Evolutionary conservation across 1,140 invertebrate species (phyloP).

Genomic region (Muscidifurax raptorellus): DNA sequence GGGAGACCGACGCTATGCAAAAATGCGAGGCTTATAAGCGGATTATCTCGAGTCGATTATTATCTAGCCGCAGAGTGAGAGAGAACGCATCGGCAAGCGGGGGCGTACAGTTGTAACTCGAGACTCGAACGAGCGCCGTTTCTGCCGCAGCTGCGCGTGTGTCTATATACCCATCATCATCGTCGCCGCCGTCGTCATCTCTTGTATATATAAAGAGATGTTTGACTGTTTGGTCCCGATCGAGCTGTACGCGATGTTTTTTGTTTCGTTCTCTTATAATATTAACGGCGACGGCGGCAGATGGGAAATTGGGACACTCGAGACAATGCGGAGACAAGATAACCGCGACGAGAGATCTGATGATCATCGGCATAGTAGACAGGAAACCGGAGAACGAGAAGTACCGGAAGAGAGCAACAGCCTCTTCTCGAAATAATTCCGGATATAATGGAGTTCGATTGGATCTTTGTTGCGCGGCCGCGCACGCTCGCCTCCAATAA

Average conservation of each 20-base stretch:
- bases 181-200: neutral
- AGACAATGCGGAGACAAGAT: constrained; percentile 58
- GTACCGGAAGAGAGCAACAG: neutral
- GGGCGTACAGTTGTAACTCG: constrained; percentile 42
- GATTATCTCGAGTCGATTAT: constrained; percentile 41
- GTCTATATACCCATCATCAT: neutral
- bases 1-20: neutral
- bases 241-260: neutral
- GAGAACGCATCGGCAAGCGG: constrained; percentile 1
- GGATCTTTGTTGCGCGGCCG: neutral
- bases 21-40: constrained; percentile 35
- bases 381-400: neutral
- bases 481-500: neutral
- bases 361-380: neutral
- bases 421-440: constrained; percentile 43
- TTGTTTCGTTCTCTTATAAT: neutral
- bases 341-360: constrained; percentile 23
- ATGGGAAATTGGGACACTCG: constrained; percentile 57
- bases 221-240: constrained; percentile 22
- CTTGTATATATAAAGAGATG: too few relatives aligned
- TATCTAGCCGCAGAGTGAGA: neutral
- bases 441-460: neutral
- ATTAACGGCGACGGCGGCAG: constrained; percentile 53
- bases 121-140: constrained; percentile 40
- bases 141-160: constrained; percentile 27